These are phyloP conservation scores for Platyura marginata DNA, from an alignment of 1,140 invertebrate genomes.

Conservation along the genomic window DNA sequence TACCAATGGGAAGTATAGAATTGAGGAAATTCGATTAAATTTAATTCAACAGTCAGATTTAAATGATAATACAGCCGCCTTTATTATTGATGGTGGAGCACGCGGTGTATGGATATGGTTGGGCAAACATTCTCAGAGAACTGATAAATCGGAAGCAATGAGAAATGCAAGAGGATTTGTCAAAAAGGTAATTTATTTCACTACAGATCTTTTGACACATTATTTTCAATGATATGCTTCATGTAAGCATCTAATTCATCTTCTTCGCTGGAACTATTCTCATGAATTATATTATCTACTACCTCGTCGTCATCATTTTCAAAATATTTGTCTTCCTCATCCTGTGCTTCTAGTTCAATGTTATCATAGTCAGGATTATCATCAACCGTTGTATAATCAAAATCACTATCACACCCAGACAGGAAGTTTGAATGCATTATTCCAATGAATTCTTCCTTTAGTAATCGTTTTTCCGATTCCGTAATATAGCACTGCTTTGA, in stretches of 20 bases:
- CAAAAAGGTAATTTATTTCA: too few species aligned
- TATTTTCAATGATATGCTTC: too few species aligned
- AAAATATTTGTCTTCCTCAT: conserved; percentile 81
- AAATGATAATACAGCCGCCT: conserved; percentile 37
- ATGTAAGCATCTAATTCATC: conserved; percentile 59
- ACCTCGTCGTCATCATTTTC: conserved; percentile 51
- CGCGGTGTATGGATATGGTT: conserved; percentile 89
- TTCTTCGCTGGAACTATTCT: conserved; percentile 23
- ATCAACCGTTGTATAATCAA: conserved; percentile 60
- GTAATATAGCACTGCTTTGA: conserved; percentile 24
- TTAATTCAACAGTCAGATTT: conserved; percentile 65
- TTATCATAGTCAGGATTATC: conserved; percentile 64
- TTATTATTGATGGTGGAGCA: conserved; percentile 69
- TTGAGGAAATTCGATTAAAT: conserved; percentile 73
- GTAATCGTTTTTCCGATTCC: conserved; percentile 37
- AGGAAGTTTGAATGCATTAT: conserved; percentile 80
- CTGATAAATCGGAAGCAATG: conserved; percentile 58
- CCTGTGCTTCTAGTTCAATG: conserved; percentile 41
- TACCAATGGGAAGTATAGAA: conserved; percentile 61
- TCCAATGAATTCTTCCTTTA: conserved; percentile 66
- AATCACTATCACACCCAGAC: conserved; percentile 56
- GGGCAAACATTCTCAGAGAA: conserved; percentile 46
- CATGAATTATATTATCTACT: conserved; percentile 15
- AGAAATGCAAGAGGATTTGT: conserved; percentile 76
- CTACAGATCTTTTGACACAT: too few species aligned